Evolutionary conservation across 2,888 invertebrate genomes (phyloP).

Genomic region (Plagodis pulveraria): DNA sequence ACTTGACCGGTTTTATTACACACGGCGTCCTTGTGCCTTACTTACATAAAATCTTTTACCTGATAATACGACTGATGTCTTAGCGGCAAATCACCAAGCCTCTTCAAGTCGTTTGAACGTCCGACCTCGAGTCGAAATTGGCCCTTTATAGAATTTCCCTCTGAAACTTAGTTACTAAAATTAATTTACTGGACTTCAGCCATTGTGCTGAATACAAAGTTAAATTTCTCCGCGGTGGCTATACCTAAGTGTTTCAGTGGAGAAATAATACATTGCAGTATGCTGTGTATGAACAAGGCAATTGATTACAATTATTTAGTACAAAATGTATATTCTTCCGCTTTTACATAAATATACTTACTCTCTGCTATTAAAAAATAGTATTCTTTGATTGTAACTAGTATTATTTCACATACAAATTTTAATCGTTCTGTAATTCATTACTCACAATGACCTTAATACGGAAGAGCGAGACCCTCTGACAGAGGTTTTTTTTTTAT

Average conservation of each 20-base stretch:
- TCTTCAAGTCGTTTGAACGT: constrained; percentile 44
- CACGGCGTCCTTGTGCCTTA: not conserved
- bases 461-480: too few relatives aligned
- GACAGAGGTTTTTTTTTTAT: too few relatives aligned
- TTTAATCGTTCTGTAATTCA: too few relatives aligned
- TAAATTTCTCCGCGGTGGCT: constrained; percentile 53
- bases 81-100: constrained; percentile 39
- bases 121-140: constrained; percentile 54
- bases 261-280: not conserved
- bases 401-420: too few relatives aligned
- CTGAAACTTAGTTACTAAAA: constrained; percentile 65
- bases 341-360: too few relatives aligned
- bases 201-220: constrained; percentile 61
- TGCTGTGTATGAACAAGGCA: not conserved
- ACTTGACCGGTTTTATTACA: too few relatives aligned
- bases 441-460: too few relatives aligned
- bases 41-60: constrained; percentile 1
- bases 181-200: constrained; percentile 63
- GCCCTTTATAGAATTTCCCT: constrained; percentile 54
- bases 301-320: not conserved
- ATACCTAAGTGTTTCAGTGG: constrained; percentile 22
- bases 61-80: constrained; percentile 15
- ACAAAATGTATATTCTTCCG: too few relatives aligned
- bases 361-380: too few relatives aligned
- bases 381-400: too few relatives aligned